Percentiles rank a stretch among this genome's conserved stretches.
Conservation (phyloP, 2,113 vertebrate species). For the Copsychus sechellarum region DNA sequence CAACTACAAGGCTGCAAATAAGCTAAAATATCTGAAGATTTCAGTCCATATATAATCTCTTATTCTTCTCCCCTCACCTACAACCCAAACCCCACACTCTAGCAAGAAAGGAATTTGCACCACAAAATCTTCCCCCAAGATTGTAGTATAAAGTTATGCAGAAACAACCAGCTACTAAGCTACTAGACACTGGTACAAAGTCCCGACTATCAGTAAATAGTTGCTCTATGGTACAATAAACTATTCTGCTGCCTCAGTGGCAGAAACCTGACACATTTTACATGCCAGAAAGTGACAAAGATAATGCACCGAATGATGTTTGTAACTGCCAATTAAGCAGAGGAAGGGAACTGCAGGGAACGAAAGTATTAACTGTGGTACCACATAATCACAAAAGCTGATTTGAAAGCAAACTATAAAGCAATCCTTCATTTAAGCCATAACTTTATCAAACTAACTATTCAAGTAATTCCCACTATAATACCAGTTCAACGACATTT, state of each 20-base stretch:
- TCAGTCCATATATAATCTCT: background rate
- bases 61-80: background rate
- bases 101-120: background rate
- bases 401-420: background rate
- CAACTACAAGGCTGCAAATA: background rate
- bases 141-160: accelerated
- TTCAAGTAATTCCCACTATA: background rate
- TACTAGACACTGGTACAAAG: background rate
- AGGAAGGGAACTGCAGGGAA: background rate
- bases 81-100: background rate
- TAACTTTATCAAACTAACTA: background rate
- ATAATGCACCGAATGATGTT: background rate
- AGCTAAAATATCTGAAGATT: background rate
- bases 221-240: background rate
- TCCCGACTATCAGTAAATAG: background rate
- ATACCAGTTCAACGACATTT: background rate
- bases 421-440: background rate
- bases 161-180: background rate
- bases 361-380: background rate
- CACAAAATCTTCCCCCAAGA: background rate
- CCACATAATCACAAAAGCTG: background rate
- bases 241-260: background rate
- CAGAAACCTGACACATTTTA: background rate
- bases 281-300: background rate
- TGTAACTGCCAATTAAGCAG: background rate